phyloP scores from a whole-genome alignment of 2,888 invertebrate genomes.

The Trimorus sp. region DNA sequence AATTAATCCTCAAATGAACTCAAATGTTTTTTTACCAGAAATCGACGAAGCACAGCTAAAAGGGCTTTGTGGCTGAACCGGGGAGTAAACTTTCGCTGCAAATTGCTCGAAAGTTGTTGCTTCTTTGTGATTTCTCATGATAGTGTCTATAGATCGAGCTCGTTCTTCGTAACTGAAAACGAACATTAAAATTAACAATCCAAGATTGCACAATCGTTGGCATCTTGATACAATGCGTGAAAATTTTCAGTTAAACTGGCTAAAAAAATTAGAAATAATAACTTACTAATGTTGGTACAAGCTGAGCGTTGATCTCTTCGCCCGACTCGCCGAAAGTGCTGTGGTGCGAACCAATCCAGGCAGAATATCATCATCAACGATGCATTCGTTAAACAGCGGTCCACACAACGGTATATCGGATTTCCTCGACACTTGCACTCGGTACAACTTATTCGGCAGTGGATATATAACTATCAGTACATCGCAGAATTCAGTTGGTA shows the following conservation, averaged over 20 bases:
- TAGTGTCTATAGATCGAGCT: constrained; percentile 91
- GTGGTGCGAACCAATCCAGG: constrained; percentile 95
- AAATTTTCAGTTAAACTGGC: too few species aligned
- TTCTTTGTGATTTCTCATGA: constrained; percentile 92
- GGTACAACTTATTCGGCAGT: constrained; percentile 90
- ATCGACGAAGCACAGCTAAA: constrained; percentile 80
- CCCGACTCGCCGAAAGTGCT: constrained; percentile 95
- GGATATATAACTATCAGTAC: constrained; percentile 98
- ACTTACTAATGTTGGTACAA: constrained; percentile 95
- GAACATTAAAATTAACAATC: constrained; percentile 51
- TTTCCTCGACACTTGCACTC: constrained; percentile 91
- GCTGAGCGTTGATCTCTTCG: constrained; percentile 93
- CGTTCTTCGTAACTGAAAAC: constrained; percentile 94
- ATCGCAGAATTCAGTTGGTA: constrained; percentile 99
- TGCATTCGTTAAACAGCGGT: constrained; percentile 96
- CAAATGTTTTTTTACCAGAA: constrained; percentile 69
- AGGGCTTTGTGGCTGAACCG: constrained; percentile 84
- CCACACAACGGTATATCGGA: constrained; percentile 93
- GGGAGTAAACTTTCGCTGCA: constrained; percentile 87
- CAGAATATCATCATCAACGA: constrained; percentile 87
- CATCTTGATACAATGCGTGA: too few species aligned
- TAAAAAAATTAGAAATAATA: too few species aligned
- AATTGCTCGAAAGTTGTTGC: constrained; percentile 96
- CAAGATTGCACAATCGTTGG: too few species aligned
- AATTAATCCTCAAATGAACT: too few species aligned